phyloP scores from a whole-genome alignment of 2,113 vertebrate species.

The Rattus rattus region DNA sequence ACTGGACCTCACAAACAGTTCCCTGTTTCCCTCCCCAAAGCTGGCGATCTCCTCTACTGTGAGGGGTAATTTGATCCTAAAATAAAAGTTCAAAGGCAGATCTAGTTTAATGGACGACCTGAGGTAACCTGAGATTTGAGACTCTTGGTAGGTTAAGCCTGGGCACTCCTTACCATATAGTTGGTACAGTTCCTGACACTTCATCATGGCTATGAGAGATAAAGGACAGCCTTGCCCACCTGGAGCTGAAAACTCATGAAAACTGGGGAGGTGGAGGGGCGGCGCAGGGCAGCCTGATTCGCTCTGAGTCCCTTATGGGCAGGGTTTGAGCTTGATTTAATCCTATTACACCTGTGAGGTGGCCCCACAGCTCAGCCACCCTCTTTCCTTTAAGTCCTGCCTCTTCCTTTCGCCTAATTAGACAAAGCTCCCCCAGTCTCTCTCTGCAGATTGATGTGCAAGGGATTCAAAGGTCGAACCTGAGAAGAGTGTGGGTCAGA shows the following conservation, averaged over 20 bases:
- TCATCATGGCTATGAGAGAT: neutral
- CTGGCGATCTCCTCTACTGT: conserved; percentile 90
- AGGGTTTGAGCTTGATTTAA: neutral
- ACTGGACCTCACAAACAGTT: conserved; percentile 95
- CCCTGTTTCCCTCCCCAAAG: conserved; percentile 91
- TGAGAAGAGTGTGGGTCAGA: neutral
- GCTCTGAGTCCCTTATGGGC: neutral
- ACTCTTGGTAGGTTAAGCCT: neutral
- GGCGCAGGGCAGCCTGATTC: neutral
- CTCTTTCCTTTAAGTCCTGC: neutral
- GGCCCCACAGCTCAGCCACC: neutral
- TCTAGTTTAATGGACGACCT: neutral
- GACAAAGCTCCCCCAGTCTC: neutral
- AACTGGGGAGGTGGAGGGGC: no score
- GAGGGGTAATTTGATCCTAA: conserved; percentile 89
- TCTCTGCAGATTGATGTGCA: neutral
- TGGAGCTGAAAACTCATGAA: neutral
- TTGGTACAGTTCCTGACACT: neutral
- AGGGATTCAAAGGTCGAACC: neutral
- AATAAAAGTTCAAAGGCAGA: neutral
- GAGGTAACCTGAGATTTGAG: neutral
- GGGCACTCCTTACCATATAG: neutral
- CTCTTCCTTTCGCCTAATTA: rapidly evolving
- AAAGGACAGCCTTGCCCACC: neutral
- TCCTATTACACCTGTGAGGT: neutral